Evolutionary conservation across 2,113 vertebrate genomes (phyloP), one percentile per base, ranked within the genome.

Genomic region (Carollia perspicillata): DNA sequence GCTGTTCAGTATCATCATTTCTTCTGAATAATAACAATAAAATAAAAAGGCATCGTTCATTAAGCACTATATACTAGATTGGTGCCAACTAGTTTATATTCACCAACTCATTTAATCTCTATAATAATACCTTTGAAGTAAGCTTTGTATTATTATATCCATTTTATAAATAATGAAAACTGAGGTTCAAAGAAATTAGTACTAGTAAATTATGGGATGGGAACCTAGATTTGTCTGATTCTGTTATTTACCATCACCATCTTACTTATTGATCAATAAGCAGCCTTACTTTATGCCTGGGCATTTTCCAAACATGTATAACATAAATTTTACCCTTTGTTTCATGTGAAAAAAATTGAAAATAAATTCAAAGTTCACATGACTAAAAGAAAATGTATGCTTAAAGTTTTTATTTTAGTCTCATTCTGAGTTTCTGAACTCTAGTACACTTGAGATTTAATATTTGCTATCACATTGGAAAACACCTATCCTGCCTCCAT

Each of bases 341-440:
- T 55, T 11, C n/a, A 33, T 63, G 30, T 75, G 23, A 47, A 74
- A 83, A 72, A 72, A 75, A 68, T 0, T 14, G 55, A 18, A 79
- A 37, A 33, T 84, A 90, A 93, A 79, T 75, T 79, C 23, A 95
- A 35, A 79, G 84, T 65, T 49, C 2, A 75, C 23, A 42, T 93
- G 14, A 17, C 8, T 84, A 33, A 80, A 84, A 37, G 79, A 77
- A 83, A 33, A 72, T 20, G 0, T 37, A 37, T 30, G 72, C 11
- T 74, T 84, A 60, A 65, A 60, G 14, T 80, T 90, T 94, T 89
- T 47, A 80, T 18, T 12, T 89, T 77, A 53, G 55, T 4, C 9
- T 85, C 72, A 26, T 74, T 77, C n/a, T 58, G 12, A 71, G 35
- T 91, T 96, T 85, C 51, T 88, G 33, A 95, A 69, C 28, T 74